Evolutionary conservation across 2,797 vertebrate species (phyloP), one percentile per base, ranked within the genome.

Genomic region (Peromyscus eremicus): DNA sequence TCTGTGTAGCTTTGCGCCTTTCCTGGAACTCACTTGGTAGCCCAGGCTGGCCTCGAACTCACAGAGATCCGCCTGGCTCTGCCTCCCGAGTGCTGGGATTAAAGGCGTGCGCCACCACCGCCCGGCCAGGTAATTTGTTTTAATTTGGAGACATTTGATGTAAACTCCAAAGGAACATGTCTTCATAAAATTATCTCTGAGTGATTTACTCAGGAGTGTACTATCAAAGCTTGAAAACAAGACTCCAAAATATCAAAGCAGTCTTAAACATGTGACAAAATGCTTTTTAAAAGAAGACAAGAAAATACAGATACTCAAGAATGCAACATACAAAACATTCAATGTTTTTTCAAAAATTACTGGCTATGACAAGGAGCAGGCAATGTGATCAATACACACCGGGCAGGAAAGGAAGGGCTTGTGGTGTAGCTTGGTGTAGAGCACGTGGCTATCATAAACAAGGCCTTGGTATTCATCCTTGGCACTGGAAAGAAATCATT

Each of bases 181-280:
- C 1, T 94, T 32, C 16, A n/a, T 43, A 23, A 84, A 92, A 82
- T 68, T 73, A 68, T 46, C 34, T 55, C 27, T 71, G 19, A 81
- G 5, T 19, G 13, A 89, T 37, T 37, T 64, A 49, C 43, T 87
- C 19, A 81, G 62, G 70, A 64, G 1, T 10, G n/a, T 70, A 16
- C 1, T 71, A 75, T 73, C 3, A 82, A 91, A 43, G 3, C 62
- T 73, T 80, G 9, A 73, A 82, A 95, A 32, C 37, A 68, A 84
- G 21, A 76, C 21, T 92, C 21, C 32, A 25, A 75, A 37, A 14
- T 8, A 83, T 64, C 66, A 84, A 75, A 95, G 6, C 21, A 5
- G 73, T 84, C 4, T 88, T 92, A 66, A 52, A 21, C 34, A 27
- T 62, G 46, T n/a, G 16, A 40, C 49, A 94, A 96, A 92, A 84